Conservation (phyloP, 1,140 invertebrate genomes). For the Capitella teleta region DNA sequence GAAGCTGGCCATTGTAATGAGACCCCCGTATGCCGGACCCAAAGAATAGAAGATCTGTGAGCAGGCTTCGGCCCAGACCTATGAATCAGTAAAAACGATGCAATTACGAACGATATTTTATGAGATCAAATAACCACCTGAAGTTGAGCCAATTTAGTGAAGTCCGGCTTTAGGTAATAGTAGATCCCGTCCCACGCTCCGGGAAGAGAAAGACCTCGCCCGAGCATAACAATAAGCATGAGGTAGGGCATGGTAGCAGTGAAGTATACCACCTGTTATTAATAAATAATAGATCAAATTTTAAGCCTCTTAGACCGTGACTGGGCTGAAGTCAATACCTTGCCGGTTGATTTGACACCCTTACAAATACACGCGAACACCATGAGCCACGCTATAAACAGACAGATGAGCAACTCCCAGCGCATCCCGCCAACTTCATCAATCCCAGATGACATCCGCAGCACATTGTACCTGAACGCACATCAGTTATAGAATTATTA, state of each 20-base stretch:
- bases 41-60: constrained; percentile 82
- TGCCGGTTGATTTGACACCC: constrained; percentile 72
- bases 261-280: constrained; percentile 55
- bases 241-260: constrained; percentile 67
- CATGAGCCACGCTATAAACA: constrained; percentile 65
- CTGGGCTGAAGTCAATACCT: constrained; percentile 40
- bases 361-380: constrained; percentile 70
- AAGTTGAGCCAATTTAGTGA: neutral
- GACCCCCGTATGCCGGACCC: constrained; percentile 75
- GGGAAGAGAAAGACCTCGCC: constrained; percentile 29
- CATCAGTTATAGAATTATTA: neutral
- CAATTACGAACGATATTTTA: no score
- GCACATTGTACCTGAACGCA: constrained; percentile 53
- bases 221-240: constrained; percentile 29
- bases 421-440: constrained; percentile 59
- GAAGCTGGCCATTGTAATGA: constrained; percentile 84
- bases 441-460: constrained; percentile 60
- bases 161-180: constrained; percentile 36
- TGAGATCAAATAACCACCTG: no score
- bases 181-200: constrained; percentile 23
- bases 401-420: constrained; percentile 60
- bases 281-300: neutral
- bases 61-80: constrained; percentile 77
- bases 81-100: neutral
- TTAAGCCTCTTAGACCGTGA: neutral